Conservation (phyloP, 2,888 invertebrate species). For the Himalopsyche anomala region DNA sequence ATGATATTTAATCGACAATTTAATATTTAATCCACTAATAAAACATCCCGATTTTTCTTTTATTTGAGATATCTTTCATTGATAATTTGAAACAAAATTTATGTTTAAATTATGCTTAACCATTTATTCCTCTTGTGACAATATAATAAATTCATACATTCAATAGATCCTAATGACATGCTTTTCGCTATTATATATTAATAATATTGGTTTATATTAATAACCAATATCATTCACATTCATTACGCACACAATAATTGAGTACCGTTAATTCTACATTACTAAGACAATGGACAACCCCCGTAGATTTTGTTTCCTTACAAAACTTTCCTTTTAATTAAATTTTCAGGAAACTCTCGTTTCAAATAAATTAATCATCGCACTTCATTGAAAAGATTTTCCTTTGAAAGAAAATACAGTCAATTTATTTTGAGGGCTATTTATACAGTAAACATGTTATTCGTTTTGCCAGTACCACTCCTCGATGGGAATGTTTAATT, state of each 20-base stretch:
- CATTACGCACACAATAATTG: not conserved
- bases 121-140: too few relatives aligned
- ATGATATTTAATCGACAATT: too few relatives aligned
- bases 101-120: too few relatives aligned
- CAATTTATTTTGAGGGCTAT: not conserved
- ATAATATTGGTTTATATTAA: not conserved
- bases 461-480: not conserved
- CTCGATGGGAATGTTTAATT: not conserved
- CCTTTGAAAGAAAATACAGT: not conserved
- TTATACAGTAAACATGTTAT: constrained; percentile 2
- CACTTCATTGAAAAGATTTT: not conserved
- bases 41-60: too few relatives aligned
- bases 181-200: not conserved
- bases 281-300: not conserved
- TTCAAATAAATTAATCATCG: constrained; percentile 24
- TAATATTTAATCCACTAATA: too few relatives aligned
- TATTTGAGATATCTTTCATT: too few relatives aligned
- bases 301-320: not conserved
- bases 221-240: not conserved
- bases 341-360: constrained; percentile 1
- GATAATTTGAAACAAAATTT: too few relatives aligned
- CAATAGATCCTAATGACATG: too few relatives aligned
- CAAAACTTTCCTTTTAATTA: not conserved
- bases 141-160: too few relatives aligned
- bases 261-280: not conserved